These are phyloP conservation scores for Encarsia formosa DNA, from an alignment of 2,888 invertebrate species.

Conservation along the genomic window DNA sequence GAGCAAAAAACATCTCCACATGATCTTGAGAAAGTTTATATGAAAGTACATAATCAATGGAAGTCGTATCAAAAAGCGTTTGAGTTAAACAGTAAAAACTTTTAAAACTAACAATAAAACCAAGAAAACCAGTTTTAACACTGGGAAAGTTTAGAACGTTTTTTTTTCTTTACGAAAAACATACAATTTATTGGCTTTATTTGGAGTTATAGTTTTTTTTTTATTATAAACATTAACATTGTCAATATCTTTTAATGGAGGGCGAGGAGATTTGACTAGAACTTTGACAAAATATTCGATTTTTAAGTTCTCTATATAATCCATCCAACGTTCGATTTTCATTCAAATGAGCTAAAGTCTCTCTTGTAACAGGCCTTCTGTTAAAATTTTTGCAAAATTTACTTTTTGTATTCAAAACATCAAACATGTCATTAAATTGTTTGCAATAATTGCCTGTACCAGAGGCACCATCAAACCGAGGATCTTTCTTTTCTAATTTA, in stretches of 20 bases:
- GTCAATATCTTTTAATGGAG: no score
- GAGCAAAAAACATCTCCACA: constrained; percentile 24
- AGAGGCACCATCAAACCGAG: constrained; percentile 6
- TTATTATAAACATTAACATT: no score
- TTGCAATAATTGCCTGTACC: constrained; percentile 25
- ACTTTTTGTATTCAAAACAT: constrained; percentile 13
- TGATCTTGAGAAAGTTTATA: constrained; percentile 26
- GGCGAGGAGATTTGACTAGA: no score
- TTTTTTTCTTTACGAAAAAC: no score
- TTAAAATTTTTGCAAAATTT: constrained; percentile 13
- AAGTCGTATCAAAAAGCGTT: constrained; percentile 10
- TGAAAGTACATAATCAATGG: constrained; percentile 11
- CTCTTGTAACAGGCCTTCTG: constrained; percentile 1
- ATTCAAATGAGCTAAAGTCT: neutral
- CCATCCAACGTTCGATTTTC: constrained; percentile 8
- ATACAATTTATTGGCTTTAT: no score
- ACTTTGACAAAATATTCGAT: no score
- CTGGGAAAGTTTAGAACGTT: constrained; percentile 3
- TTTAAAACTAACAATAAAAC: constrained; percentile 20
- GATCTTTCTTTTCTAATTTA: no score
- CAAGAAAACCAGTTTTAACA: constrained; percentile 18
- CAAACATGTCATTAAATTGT: constrained; percentile 13
- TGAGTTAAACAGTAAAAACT: constrained; percentile 15
- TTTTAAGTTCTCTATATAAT: constrained; percentile 13
- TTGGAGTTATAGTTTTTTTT: no score